Base-by-base conservation (phyloP, 1,140 invertebrate species). In the Macrocentrus cingulum region DNA sequence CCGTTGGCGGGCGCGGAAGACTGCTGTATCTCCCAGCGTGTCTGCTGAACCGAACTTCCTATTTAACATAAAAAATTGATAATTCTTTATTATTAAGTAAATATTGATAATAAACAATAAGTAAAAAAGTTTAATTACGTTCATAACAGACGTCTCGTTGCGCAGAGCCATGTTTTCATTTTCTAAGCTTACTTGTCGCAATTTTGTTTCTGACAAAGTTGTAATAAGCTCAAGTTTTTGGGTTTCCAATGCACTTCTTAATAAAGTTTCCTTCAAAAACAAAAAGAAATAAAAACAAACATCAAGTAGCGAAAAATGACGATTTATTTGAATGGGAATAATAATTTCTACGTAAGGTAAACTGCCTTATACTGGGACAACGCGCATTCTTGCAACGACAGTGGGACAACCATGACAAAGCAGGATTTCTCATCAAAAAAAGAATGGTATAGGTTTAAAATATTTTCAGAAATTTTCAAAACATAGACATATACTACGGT, bases 191-290 rank as follows among this genome's bases (percentile, higher is more conserved):
- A 91, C 87, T 52, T 91, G 86, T 66, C 89, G 88, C 29, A 96
- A 79, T 65, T 96, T 92, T 61, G 97, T 82, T 70, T 94, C 91
- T 44, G 92, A 94, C 53, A 97, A 84, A 61, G 95, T 91, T 59
- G 89, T 92, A 80, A 97, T 84, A 39, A 98, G 77, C 76, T 97
- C 94, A 58, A 97, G 77, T 74, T 97, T 97, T 75, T 97, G 94
- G 0, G 92, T 96, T 80, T 97, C 94, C 39, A 96, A 74, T 7
- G 90, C 89, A 15, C 93, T 94, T 50, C 91, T 83, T 19, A 89
- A 89, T 54, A 95, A 77, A 76, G 95, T 85, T 84, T 94, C 91
- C 91, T 94, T 70, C 6, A 73, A 70, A 41, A 61, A 53, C 34
- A 67, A 54, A 29, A 29, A 29, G 9, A 29, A 29, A 29, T 29